A percentile compares a stretch with the other conserved stretches of the same genome.
phyloP scores from a whole-genome alignment of 2,888 invertebrate species.

The Pediacus dermestoides region DNA sequence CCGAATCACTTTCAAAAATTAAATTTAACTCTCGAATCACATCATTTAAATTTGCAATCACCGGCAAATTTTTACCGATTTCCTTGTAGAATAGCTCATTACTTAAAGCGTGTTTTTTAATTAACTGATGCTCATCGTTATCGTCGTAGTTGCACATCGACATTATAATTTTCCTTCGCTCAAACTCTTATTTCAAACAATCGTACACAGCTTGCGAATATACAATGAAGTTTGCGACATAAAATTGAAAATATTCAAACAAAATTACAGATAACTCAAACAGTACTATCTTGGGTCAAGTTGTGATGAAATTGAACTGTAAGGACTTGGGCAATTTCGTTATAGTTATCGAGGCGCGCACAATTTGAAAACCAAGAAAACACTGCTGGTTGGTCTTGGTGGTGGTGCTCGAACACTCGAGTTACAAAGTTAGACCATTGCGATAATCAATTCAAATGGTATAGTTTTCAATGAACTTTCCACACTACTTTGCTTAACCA shows the following conservation, averaged over 20 bases:
- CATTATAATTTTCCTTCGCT: slow-evolving; percentile 18
- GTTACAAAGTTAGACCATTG: slow-evolving; percentile 9
- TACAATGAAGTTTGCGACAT: no score
- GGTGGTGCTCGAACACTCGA: slow-evolving; percentile 8
- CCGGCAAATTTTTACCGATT: slow-evolving; percentile 37
- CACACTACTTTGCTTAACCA: no score
- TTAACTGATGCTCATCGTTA: slow-evolving; percentile 28
- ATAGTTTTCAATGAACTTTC: slow-evolving; percentile 10
- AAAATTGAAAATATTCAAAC: no score
- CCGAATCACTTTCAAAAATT: slow-evolving; percentile 74
- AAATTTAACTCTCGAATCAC: slow-evolving; percentile 67
- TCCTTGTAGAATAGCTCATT: slow-evolving; percentile 36
- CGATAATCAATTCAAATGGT: slow-evolving; percentile 3
- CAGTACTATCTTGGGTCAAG: slow-evolving; percentile 17
- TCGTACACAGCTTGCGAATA: no score
- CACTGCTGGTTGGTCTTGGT: slow-evolving; percentile 8
- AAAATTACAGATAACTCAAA: no score
- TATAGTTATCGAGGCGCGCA: background rate
- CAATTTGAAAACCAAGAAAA: background rate
- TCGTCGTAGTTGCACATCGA: slow-evolving; percentile 17
- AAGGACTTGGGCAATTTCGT: no score
- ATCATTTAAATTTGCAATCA: slow-evolving; percentile 55
- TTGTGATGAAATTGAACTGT: slow-evolving; percentile 11
- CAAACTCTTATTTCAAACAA: no score
- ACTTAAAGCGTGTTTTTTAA: no score